A percentile compares a stretch with the other conserved stretches of the same genome.
phyloP scores from a whole-genome alignment of 2,888 invertebrate genomes.

The Hypena proboscidalis region DNA sequence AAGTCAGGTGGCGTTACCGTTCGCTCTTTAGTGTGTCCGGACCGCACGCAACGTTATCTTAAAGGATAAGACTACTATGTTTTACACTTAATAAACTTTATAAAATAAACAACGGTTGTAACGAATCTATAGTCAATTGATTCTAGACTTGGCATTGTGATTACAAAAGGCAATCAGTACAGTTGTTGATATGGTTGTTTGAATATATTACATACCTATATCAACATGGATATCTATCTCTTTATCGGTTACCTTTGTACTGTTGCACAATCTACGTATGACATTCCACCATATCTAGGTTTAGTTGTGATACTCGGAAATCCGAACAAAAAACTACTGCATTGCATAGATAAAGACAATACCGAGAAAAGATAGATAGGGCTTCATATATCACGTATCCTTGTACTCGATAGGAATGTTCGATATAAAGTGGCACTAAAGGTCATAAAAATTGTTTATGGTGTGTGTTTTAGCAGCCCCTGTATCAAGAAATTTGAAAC shows the following conservation, averaged over 20 bases:
- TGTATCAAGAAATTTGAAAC: conserved; percentile 40
- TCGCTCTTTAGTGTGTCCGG: conserved; percentile 61
- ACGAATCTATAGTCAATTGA: no score
- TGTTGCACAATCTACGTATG: conserved; percentile 5
- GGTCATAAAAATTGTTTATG: conserved; percentile 26
- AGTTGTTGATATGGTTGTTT: no score
- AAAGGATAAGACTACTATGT: conserved; percentile 40
- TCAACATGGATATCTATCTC: conserved; percentile 5
- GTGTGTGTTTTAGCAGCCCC: conserved; percentile 26
- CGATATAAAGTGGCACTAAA: conserved; percentile 1
- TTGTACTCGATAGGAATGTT: conserved; percentile 9
- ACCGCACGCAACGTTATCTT: conserved; percentile 53
- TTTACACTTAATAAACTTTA: conserved; percentile 22
- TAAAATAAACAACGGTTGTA: conserved; percentile 12
- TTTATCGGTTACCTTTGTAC: conserved; percentile 9
- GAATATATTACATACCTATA: no score
- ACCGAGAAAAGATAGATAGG: conserved; percentile 11
- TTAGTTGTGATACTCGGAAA: conserved; percentile 10
- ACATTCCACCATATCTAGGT: conserved; percentile 10
- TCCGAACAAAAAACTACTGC: conserved; percentile 9
- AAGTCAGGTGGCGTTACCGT: conserved; percentile 74
- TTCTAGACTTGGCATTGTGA: no score
- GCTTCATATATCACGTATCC: conserved; percentile 7
- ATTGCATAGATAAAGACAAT: conserved; percentile 12
- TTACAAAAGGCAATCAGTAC: no score